Conservation (phyloP, 1,140 invertebrate genomes). For the Eueides isabella region DNA sequence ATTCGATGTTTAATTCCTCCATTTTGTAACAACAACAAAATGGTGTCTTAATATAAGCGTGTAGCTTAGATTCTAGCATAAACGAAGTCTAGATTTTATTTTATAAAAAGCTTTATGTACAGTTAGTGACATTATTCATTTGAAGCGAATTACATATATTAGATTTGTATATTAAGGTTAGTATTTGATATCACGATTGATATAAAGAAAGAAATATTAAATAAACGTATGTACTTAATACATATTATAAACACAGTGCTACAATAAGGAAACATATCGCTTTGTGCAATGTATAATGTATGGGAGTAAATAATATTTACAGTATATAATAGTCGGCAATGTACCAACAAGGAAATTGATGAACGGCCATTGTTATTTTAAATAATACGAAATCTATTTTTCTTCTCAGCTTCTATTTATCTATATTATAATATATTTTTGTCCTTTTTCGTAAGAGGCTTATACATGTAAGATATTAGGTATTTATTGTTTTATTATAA, state of each 20-base stretch:
- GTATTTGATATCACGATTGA: slow-evolving; percentile 75
- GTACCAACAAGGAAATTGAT: slow-evolving; percentile 16
- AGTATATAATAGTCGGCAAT: slow-evolving; percentile 24
- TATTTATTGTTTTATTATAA: too few species aligned
- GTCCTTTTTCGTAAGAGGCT: slow-evolving; percentile 11
- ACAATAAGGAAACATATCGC: slow-evolving; percentile 81
- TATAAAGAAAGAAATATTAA: slow-evolving; percentile 58
- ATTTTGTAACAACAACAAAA: slow-evolving; percentile 58
- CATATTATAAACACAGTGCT: slow-evolving; percentile 64
- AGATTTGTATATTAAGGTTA: slow-evolving; percentile 73
- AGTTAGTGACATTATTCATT: slow-evolving; percentile 73
- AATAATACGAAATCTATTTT: slow-evolving; percentile 7
- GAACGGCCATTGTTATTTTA: slow-evolving; percentile 11
- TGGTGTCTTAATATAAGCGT: slow-evolving; percentile 52
- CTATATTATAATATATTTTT: slow-evolving; percentile 6
- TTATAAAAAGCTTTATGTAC: slow-evolving; percentile 80
- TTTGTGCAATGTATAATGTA: slow-evolving; percentile 68
- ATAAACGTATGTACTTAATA: slow-evolving; percentile 47
- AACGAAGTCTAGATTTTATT: slow-evolving; percentile 74
- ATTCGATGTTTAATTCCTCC: slow-evolving; percentile 12
- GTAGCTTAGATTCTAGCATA: slow-evolving; percentile 74
- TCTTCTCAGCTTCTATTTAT: slow-evolving; percentile 17
- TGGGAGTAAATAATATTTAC: slow-evolving; percentile 16
- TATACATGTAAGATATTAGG: background rate
- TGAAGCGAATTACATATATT: slow-evolving; percentile 65